phyloP scores from a whole-genome alignment of 92 coral and sea anemone species.

The Virgularia gustaviana region DNA sequence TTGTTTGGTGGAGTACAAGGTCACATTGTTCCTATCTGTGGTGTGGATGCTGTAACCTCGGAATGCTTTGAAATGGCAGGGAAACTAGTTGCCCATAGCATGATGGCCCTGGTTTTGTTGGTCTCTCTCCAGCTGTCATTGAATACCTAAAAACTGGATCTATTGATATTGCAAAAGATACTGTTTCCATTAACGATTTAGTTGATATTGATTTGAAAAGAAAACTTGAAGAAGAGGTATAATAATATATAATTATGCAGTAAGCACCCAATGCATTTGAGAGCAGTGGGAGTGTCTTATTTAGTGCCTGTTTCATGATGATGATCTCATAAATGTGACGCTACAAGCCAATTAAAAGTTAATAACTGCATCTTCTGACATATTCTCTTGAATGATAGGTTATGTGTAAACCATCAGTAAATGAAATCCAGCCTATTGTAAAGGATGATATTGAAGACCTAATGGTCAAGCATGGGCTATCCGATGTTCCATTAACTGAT shows the following conservation, averaged over 20 bases:
- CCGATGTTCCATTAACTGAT: constrained; percentile 50
- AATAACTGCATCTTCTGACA: too few relatives aligned
- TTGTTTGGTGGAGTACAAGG: constrained; percentile 60
- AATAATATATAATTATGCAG: too few relatives aligned
- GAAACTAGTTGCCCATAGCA: constrained; percentile 41
- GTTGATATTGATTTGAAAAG: constrained; percentile 39
- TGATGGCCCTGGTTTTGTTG: constrained; percentile 38
- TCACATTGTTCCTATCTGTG: constrained; percentile 53
- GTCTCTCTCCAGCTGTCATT: constrained; percentile 36
- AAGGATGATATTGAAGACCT: constrained; percentile 53
- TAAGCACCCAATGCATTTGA: constrained; percentile 1
- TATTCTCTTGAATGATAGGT: neutral
- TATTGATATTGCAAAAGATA: constrained; percentile 7
- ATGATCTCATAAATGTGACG: too few relatives aligned
- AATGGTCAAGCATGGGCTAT: constrained; percentile 55
- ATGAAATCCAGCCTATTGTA: constrained; percentile 9
- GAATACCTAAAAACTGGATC: constrained; percentile 38
- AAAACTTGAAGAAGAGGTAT: constrained; percentile 33
- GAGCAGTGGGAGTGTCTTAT: too few relatives aligned
- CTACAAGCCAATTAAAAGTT: too few relatives aligned
- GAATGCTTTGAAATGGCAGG: constrained; percentile 47
- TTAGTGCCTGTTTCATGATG: too few relatives aligned
- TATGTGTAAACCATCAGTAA: neutral
- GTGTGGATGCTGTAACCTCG: constrained; percentile 53
- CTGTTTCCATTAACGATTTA: constrained; percentile 36